Conservation (phyloP, 2,797 vertebrate genomes). For the Periparus ater region DNA sequence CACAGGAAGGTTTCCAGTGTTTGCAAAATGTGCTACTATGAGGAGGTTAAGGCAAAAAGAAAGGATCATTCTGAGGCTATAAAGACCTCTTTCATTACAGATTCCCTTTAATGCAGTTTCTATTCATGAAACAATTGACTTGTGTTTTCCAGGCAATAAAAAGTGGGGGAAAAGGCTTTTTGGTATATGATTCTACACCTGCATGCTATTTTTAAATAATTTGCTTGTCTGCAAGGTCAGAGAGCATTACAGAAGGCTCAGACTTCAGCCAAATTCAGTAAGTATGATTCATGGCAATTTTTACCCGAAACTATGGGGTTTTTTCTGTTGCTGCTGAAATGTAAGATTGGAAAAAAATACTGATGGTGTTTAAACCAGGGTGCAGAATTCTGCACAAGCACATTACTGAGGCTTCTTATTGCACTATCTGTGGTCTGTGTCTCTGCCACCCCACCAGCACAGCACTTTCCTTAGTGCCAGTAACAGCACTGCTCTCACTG, state of each 20-base stretch:
- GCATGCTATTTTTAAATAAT: not conserved
- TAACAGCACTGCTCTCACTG: not conserved
- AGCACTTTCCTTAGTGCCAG: not conserved
- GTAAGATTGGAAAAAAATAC: not conserved
- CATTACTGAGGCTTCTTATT: not conserved
- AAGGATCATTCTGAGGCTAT: not conserved
- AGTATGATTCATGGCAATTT: not conserved
- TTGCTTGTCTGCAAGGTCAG: not conserved
- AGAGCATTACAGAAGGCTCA: not conserved
- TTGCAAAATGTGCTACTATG: not conserved
- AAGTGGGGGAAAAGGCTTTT: not conserved
- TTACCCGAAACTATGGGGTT: rapidly evolving
- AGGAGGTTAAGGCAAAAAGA: not conserved
- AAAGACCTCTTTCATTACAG: conserved; percentile 27
- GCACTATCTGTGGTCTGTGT: rapidly evolving
- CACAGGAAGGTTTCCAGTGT: conserved; percentile 11
- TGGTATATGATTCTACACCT: not conserved
- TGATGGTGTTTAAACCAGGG: not conserved
- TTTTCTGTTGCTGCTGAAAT: not conserved
- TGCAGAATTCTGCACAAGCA: not conserved
- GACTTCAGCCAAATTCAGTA: not conserved
- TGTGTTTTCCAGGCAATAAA: not conserved
- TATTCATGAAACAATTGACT: conserved; percentile 10
- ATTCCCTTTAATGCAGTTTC: conserved; percentile 27
- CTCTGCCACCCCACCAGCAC: not conserved